Base-by-base conservation (phyloP, 1,140 invertebrate genomes). In the Ceratosolen fusciceps region DNA sequence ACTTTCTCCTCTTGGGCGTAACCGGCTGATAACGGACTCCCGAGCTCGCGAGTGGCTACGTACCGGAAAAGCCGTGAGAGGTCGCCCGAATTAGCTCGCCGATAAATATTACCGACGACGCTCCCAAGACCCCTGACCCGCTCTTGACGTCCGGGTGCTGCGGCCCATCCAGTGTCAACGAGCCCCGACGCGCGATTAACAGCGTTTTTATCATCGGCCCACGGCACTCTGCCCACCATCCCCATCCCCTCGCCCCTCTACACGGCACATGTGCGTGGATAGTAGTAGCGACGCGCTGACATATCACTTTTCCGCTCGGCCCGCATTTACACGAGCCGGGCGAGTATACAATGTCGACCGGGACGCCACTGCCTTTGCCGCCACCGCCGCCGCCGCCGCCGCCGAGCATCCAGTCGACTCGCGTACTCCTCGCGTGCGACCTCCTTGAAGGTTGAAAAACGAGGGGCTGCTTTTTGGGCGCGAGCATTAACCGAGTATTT, bases 131-230 rank as follows among this genome's bases (percentile, higher is more conserved):
- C 5, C 39, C 12, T 43, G 39, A 88, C 89, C 84, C 84, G 82
- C 74, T 29, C 39, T 84, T 88, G 88, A 90, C 88, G 88, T 89
- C 85, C 86, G 85, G 86, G 83, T 88, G n/a, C n/a, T n/a, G n/a
- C n/a, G n/a, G n/a, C n/a, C n/a, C n/a, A n/a, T n/a, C 88, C 84
- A 82, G 87, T 88, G 58, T 58, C 89, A 90, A 90, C 88, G 89
- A 90, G 88, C 87, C 82, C n/a, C n/a, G n/a, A n/a, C n/a, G 83
- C 75, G 87, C 88, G 88, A 90, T 90, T 89, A 90, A 90, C 86
- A 90, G n/a, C n/a, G n/a, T 90, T 90, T 90, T 90, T 90, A 89
- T 89, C 88, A 24, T 16, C n/a, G 16, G n/a, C 14, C 2, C 10
- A 8, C 26, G 43, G 43, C 16, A 16, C 16, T 47, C 16, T 47